Conservation (phyloP, 2,113 vertebrate genomes). For the Empidonax alnorum region DNA sequence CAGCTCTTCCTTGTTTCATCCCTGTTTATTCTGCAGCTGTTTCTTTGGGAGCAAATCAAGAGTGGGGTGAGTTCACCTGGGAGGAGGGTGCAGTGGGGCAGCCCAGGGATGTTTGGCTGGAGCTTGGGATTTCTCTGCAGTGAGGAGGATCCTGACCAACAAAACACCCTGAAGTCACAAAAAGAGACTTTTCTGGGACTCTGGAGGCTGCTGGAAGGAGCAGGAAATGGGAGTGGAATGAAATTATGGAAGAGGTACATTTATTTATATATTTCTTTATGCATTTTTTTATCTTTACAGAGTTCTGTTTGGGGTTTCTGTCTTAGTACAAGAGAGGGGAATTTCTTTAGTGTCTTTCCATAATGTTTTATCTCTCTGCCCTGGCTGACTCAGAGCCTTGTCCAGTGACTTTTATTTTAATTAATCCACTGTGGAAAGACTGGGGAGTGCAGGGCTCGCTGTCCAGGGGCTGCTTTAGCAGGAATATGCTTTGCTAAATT, state of each 20-base stretch:
- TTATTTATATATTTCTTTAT: rapidly evolving
- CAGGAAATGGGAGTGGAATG: not conserved
- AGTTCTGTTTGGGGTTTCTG: not conserved
- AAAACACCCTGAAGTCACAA: rapidly evolving
- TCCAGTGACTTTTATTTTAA: not conserved
- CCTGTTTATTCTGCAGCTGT: not conserved
- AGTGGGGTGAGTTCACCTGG: not conserved
- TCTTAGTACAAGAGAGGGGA: not conserved
- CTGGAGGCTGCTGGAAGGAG: not conserved
- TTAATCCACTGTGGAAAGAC: rapidly evolving
- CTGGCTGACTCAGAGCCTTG: not conserved
- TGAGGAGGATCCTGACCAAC: rapidly evolving
- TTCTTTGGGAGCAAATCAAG: not conserved
- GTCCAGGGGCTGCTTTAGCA: not conserved
- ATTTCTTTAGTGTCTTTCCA: not conserved
- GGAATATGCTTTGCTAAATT: rapidly evolving
- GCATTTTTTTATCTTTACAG: not conserved
- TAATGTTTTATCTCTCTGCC: not conserved
- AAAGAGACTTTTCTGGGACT: not conserved
- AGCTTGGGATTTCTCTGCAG: rapidly evolving
- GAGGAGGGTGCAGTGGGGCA: not conserved
- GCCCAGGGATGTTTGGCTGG: rapidly evolving
- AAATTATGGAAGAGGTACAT: not conserved
- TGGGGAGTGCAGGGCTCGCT: not conserved
- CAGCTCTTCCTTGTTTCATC: rapidly evolving